A percentile compares a stretch with the other conserved stretches of the same genome.
Conservation (phyloP, 2,797 vertebrate genomes). For the Rhinichthys osculus region DNA sequence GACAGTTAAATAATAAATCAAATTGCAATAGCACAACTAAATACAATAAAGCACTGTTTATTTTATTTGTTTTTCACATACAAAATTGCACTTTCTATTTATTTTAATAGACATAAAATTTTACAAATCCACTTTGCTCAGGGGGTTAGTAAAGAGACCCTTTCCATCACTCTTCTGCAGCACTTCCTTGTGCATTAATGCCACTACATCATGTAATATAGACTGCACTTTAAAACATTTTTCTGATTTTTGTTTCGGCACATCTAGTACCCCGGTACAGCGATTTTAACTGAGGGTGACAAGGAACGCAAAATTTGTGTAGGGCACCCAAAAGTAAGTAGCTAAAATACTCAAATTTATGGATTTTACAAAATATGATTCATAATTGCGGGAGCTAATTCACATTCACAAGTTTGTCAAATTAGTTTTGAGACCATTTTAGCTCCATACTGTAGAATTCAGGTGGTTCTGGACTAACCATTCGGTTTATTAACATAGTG, state of each 20-base stretch:
- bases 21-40: background rate
- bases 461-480: background rate
- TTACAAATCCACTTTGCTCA: background rate
- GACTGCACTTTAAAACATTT: background rate
- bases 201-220: background rate
- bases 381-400: background rate
- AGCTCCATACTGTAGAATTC: background rate
- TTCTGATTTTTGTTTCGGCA: background rate
- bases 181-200: background rate
- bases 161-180: background rate
- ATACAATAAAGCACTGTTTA: background rate
- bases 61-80: background rate
- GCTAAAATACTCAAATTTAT: background rate
- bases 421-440: background rate
- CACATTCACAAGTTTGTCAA: background rate
- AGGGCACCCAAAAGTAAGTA: background rate
- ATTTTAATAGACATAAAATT: background rate
- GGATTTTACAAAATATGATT: background rate
- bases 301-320: background rate
- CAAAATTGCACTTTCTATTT: background rate
- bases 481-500: background rate
- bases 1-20: background rate
- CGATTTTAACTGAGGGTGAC: no score
- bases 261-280: no score
- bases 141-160: background rate